Percentiles rank a stretch among this genome's conserved stretches.
phyloP scores from a whole-genome alignment of 1,140 invertebrate species.

The Lasaia peninsularis region DNA sequence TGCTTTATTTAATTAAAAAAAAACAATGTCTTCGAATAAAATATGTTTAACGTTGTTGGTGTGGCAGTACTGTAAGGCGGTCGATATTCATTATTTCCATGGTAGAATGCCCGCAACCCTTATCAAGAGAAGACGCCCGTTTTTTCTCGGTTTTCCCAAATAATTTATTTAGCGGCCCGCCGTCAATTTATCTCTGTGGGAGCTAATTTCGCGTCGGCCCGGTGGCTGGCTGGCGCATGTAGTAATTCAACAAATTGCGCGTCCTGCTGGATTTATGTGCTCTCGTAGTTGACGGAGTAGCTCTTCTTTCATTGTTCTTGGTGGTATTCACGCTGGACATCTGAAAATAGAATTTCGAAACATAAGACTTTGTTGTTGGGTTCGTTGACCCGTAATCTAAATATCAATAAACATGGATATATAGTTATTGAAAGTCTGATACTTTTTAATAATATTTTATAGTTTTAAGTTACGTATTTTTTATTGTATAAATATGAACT shows the following conservation, averaged over 20 bases:
- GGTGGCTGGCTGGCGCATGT: conserved; percentile 72
- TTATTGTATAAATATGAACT: too few species aligned
- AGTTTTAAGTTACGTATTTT: too few species aligned
- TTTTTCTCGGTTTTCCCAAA: conserved; percentile 77
- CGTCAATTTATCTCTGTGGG: conserved; percentile 74
- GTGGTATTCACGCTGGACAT: conserved; percentile 45
- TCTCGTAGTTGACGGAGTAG: conserved; percentile 68
- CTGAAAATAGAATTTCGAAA: conserved; percentile 52
- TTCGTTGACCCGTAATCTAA: not conserved
- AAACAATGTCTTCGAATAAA: not conserved
- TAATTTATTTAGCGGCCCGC: conserved; percentile 75
- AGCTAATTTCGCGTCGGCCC: conserved; percentile 74
- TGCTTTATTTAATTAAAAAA: too few species aligned
- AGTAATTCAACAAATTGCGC: conserved; percentile 77
- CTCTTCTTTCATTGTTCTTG: conserved; percentile 70
- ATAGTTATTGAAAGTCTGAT: not conserved
- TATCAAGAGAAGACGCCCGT: conserved; percentile 74
- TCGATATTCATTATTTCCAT: conserved; percentile 71
- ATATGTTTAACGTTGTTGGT: conserved; percentile 2
- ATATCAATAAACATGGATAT: not conserved
- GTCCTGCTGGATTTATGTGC: conserved; percentile 68
- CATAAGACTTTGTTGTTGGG: conserved; percentile 29
- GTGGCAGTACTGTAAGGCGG: conserved; percentile 29
- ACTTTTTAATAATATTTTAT: too few species aligned
- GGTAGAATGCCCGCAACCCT: conserved; percentile 63